These are phyloP conservation scores for Phasianus colchicus DNA, from an alignment of 2,113 vertebrate species.

Conservation along the genomic window DNA sequence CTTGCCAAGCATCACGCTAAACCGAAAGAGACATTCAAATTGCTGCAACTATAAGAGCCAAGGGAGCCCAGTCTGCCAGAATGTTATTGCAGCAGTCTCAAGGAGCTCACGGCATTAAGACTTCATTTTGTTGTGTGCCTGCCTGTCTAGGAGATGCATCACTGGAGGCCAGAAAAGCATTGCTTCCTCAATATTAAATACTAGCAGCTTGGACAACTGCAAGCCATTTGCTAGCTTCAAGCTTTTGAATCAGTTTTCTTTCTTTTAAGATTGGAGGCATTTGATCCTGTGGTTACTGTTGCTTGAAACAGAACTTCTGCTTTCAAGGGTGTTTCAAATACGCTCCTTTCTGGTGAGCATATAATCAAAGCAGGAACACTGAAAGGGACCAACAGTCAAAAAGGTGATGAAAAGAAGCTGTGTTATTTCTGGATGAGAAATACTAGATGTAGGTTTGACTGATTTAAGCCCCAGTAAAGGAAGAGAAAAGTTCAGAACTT, in stretches of 20 bases:
- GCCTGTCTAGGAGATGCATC: conserved; percentile 33
- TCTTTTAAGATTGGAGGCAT: background rate
- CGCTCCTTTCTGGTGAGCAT: background rate
- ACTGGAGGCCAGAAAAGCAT: conserved; percentile 27
- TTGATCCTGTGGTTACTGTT: background rate
- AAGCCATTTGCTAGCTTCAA: conserved; percentile 19
- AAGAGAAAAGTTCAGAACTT: conserved; percentile 34
- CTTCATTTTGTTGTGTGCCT: conserved; percentile 36
- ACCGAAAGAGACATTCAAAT: conserved; percentile 49
- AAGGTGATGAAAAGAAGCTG: conserved; percentile 18
- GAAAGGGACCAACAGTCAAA: background rate
- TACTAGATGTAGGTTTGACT: background rate
- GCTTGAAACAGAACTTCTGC: conserved; percentile 22
- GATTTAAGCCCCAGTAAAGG: conserved; percentile 7
- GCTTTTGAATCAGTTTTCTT: conserved; percentile 17
- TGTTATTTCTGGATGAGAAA: conserved; percentile 32
- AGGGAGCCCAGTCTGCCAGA: conserved; percentile 45
- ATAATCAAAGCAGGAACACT: background rate
- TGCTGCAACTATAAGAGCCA: conserved; percentile 34
- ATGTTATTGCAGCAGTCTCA: conserved; percentile 24
- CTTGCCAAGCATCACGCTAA: conserved; percentile 51
- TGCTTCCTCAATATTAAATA: background rate
- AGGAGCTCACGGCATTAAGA: conserved; percentile 19
- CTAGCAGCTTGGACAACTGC: background rate
- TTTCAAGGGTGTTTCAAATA: conserved; percentile 23